phyloP scores from a whole-genome alignment of 2,888 invertebrate genomes.

The Lottia gigantea region DNA sequence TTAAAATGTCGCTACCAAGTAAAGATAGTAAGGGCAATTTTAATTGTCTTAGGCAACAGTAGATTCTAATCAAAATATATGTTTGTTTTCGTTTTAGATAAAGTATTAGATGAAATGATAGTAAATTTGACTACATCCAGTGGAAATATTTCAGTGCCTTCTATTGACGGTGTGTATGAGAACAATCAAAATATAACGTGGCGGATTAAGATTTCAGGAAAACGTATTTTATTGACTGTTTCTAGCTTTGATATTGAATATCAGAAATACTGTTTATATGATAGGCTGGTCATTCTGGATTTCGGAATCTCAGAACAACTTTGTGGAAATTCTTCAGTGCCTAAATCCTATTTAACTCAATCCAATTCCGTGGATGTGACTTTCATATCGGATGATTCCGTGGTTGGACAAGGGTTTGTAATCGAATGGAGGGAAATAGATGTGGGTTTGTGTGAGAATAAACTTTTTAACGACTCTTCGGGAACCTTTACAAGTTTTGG shows the following conservation, averaged over 20 bases:
- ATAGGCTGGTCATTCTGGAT: slow-evolving; percentile 31
- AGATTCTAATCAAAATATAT: too few species aligned
- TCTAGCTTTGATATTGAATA: slow-evolving; percentile 32
- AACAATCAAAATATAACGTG: slow-evolving; percentile 24
- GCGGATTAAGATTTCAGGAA: slow-evolving; percentile 22
- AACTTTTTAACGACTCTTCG: background rate
- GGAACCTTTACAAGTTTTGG: slow-evolving; percentile 79
- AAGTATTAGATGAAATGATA: background rate
- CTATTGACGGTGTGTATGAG: slow-evolving; percentile 1
- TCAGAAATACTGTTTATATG: slow-evolving; percentile 42
- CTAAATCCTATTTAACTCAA: slow-evolving; percentile 24
- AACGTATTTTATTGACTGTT: slow-evolving; percentile 32
- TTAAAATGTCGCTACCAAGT: too few species aligned
- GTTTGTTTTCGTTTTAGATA: slow-evolving; percentile 3
- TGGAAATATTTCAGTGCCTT: slow-evolving; percentile 3
- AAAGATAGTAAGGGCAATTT: too few species aligned
- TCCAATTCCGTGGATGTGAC: slow-evolving; percentile 23
- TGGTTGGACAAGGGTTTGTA: slow-evolving; percentile 32
- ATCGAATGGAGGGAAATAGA: slow-evolving; percentile 31
- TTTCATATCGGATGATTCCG: slow-evolving; percentile 36
- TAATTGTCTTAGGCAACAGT: too few species aligned
- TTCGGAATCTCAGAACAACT: slow-evolving; percentile 14
- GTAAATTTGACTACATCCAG: background rate
- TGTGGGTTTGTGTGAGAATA: slow-evolving; percentile 22
- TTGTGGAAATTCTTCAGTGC: slow-evolving; percentile 27